Conservation (phyloP, 1,140 invertebrate genomes). For the Hylaeus volcanicus region DNA sequence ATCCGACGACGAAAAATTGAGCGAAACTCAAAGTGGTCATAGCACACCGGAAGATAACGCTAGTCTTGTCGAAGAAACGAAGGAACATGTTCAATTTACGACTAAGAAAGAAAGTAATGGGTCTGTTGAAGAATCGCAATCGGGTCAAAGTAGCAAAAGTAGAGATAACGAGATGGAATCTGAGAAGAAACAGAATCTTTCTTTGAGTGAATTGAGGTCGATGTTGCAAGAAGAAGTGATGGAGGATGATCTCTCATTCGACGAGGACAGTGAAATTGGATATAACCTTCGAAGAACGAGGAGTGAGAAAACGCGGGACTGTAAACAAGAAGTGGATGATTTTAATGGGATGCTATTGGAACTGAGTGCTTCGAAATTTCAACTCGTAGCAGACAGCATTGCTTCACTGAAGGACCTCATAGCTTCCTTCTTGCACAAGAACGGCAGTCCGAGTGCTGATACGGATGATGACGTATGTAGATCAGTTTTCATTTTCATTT, state of each 20-base stretch:
- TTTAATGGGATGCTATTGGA: constrained; percentile 69
- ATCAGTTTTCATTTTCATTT: constrained; percentile 29
- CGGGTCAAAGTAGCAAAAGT: background rate
- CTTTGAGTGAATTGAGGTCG: constrained; percentile 7
- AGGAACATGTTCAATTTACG: background rate
- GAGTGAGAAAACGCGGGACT: background rate
- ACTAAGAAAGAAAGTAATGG: background rate
- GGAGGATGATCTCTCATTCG: constrained; percentile 31
- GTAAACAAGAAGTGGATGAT: constrained; percentile 44
- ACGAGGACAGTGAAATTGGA: constrained; percentile 32
- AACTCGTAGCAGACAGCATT: constrained; percentile 73
- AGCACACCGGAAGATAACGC: background rate
- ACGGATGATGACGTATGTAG: constrained; percentile 4
- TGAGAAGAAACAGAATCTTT: constrained; percentile 26
- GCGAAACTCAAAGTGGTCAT: constrained; percentile 54
- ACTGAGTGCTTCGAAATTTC: constrained; percentile 71
- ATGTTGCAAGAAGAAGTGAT: constrained; percentile 30
- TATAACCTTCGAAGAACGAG: constrained; percentile 28
- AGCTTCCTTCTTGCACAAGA: constrained; percentile 50
- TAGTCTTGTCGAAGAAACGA: background rate
- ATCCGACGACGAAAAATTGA: constrained; percentile 71
- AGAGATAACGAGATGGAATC: background rate
- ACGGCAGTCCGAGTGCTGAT: background rate
- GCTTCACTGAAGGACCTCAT: constrained; percentile 70
- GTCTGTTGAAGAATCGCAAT: background rate